phyloP scores from a whole-genome alignment of 2,113 vertebrate species.

The Leuciscus idus region DNA sequence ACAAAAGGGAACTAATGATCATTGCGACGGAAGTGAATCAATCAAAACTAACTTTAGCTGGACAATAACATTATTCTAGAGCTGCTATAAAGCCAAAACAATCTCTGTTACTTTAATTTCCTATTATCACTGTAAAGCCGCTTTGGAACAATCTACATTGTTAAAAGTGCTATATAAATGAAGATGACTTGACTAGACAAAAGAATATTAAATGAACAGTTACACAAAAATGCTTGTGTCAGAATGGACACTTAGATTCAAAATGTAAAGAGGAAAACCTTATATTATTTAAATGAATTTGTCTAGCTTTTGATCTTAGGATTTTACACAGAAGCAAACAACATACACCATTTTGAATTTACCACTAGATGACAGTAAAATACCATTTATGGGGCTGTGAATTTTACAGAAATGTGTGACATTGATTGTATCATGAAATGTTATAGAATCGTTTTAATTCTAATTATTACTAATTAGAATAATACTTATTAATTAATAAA shows the following conservation, averaged over 20 bases:
- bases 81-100: too few relatives aligned
- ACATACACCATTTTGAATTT: neutral
- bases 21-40: too few relatives aligned
- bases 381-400: neutral
- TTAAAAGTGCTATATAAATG: too few relatives aligned
- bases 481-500: too few relatives aligned
- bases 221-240: neutral
- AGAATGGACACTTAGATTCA: neutral
- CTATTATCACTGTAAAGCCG: too few relatives aligned
- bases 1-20: too few relatives aligned
- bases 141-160: too few relatives aligned
- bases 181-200: neutral
- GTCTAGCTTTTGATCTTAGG: neutral
- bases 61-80: too few relatives aligned
- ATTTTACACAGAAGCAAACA: neutral
- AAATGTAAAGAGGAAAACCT: neutral
- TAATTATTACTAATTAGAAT: too few relatives aligned
- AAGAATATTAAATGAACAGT: neutral
- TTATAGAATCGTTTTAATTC: too few relatives aligned
- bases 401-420: neutral
- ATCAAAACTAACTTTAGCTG: too few relatives aligned
- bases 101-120: too few relatives aligned
- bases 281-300: neutral
- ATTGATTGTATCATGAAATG: neutral
- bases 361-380: neutral